phyloP scores from a whole-genome alignment of 2,113 vertebrate genomes.

The Pycnonotus jocosus region DNA sequence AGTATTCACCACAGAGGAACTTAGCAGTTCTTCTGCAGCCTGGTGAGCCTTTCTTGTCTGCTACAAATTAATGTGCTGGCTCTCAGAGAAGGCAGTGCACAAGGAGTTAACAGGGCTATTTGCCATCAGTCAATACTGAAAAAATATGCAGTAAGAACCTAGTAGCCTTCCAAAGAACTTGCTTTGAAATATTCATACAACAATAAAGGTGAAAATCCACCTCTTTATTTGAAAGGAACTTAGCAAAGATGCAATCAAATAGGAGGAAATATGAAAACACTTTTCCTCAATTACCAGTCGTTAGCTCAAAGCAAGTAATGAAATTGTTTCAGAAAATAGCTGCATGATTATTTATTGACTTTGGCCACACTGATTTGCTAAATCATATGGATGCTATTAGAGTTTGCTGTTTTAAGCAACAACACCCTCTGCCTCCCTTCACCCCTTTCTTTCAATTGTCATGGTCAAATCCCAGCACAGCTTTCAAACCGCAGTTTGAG shows the following conservation, averaged over 20 bases:
- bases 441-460: conserved; percentile 59
- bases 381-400: conserved; percentile 77
- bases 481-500: conserved; percentile 62
- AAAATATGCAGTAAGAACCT: background rate
- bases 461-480: conserved; percentile 61
- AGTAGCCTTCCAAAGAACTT: conserved; percentile 22
- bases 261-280: conserved; percentile 36
- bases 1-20: background rate
- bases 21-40: background rate
- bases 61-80: background rate
- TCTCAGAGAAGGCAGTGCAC: background rate
- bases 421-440: background rate
- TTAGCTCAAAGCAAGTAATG: conserved; percentile 66
- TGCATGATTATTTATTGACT: conserved; percentile 75
- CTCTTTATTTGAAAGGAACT: conserved; percentile 12
- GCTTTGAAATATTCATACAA: conserved; percentile 20
- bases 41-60: background rate
- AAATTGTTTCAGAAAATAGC: conserved; percentile 73
- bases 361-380: conserved; percentile 71
- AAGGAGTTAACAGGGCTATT: conserved; percentile 1
- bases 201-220: conserved; percentile 2
- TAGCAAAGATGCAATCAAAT: background rate
- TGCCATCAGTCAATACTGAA: background rate
- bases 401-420: conserved; percentile 71
- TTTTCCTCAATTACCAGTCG: conserved; percentile 46